Evolutionary conservation across 2,113 vertebrate genomes (phyloP), one percentile per base, ranked within the genome.

Genomic region (Beaufortia kweichowensis): DNA sequence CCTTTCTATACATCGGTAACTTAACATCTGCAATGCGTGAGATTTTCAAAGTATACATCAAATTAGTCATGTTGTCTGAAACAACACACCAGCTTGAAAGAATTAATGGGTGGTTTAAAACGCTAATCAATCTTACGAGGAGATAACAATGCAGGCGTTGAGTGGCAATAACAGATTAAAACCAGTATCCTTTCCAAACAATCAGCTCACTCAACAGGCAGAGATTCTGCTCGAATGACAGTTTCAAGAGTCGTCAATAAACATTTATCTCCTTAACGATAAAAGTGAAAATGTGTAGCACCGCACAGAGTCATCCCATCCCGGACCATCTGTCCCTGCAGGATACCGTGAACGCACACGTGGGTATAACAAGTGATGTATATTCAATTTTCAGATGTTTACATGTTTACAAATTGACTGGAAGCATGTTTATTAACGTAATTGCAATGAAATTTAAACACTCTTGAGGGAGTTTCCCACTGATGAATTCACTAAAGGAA

Each of bases 241-340:
- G 67, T 70, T 70, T 70, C 23, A 70, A 70, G 50, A n/a, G 48
- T 56, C 67, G 31, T 55, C 67, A 39, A 70, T 70, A 56, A 56
- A 39, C 50, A 8, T 29, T 33, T 21, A 56, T 70, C n/a, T 56
- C 50, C 39, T 39, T 23, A 39, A 56, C 33, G 33, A 70, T 70
- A 46, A 70, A 70, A 56, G 43, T 48, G 15, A 48, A 48, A 12
- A 39, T 10, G 50, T 24, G 21, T 29, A 70, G 67, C n/a, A 33
- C 3, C 10, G 48, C 50, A 70, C 15, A 24, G 67, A 70, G 23
- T 39, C n/a, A 70, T 70, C 56, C 29, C 50, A 70, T 56, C 21
- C 31, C 35, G 14, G 17, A 50, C 67, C 50, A 70, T 35, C 67
- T 39, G 67, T 70, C 67, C 67, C 67, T 55, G 24, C n/a, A 55